phyloP scores from a whole-genome alignment of 1,140 invertebrate species.

The Trachelipus rathkii region DNA sequence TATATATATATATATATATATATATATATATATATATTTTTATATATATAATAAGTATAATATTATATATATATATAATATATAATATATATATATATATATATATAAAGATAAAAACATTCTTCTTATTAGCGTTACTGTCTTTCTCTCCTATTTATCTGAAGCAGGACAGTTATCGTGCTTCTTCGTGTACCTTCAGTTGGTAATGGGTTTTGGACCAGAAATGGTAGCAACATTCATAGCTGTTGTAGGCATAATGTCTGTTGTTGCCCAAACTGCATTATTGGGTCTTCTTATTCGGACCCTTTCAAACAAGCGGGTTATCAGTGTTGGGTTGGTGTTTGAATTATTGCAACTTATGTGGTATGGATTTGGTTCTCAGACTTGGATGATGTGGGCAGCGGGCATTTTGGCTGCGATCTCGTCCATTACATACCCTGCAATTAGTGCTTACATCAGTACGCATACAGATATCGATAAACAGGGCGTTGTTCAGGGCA shows the following conservation, averaged over 20 bases:
- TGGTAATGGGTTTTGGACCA: slow-evolving; percentile 92
- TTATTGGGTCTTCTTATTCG: slow-evolving; percentile 85
- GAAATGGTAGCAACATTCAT: slow-evolving; percentile 96
- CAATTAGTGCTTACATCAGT: slow-evolving; percentile 98
- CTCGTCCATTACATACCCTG: slow-evolving; percentile 93
- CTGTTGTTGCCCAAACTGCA: slow-evolving; percentile 85
- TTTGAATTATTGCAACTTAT: slow-evolving; percentile 96
- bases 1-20: too few species aligned
- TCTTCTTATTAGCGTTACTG: slow-evolving; percentile 91
- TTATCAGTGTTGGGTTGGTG: slow-evolving; percentile 91
- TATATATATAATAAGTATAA: too few species aligned
- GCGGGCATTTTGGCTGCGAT: slow-evolving; percentile 92
- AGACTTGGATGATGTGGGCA: slow-evolving; percentile 90
- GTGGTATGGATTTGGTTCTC: slow-evolving; percentile 59
- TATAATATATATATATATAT: too few species aligned
- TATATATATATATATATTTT: too few species aligned
- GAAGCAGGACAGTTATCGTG: slow-evolving; percentile 86
- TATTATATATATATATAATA: too few species aligned
- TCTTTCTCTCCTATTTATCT: slow-evolving; percentile 96
- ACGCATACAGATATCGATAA: slow-evolving; percentile 93
- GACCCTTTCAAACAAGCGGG: slow-evolving; percentile 88
- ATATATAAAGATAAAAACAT: slow-evolving; percentile 95
- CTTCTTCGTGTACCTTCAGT: slow-evolving; percentile 98
- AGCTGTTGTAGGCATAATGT: slow-evolving; percentile 91
- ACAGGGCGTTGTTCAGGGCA: slow-evolving; percentile 96